A percentile compares a stretch with the other conserved stretches of the same genome.
These are phyloP conservation scores for Pseudomyrmex concolor DNA, from an alignment of 1,140 invertebrate species.

Conservation along the genomic window DNA sequence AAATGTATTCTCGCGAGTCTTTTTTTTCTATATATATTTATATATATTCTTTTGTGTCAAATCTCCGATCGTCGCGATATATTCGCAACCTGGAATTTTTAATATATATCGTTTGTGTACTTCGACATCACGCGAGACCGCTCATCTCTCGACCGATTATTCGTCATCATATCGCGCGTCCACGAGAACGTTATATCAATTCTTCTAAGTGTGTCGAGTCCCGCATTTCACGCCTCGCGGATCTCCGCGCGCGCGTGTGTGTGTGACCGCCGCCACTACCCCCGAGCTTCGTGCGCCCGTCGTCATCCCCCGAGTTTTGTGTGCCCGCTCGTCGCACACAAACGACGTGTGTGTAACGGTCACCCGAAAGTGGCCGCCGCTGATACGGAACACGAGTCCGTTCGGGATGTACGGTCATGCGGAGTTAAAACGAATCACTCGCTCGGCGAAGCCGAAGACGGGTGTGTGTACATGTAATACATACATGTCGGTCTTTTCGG, in stretches of 20 bases:
- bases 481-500: conserved; percentile 69
- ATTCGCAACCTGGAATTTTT: background rate
- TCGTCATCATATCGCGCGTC: conserved; percentile 17
- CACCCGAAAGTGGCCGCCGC: conserved; percentile 38
- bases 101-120: background rate
- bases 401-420: conserved; percentile 48
- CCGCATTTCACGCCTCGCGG: conserved; percentile 37
- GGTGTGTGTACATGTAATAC: background rate
- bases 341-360: conserved; percentile 10
- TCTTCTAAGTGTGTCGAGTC: conserved; percentile 36
- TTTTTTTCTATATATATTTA: background rate
- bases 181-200: conserved; percentile 25
- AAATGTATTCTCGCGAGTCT: background rate
- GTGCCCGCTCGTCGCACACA: conserved; percentile 38
- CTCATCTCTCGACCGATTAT: background rate
- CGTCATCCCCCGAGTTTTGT: background rate
- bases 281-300: no score
- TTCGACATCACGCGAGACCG: conserved; percentile 10
- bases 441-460: conserved; percentile 65
- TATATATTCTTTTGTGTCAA: no score
- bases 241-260: no score
- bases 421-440: conserved; percentile 67
- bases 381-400: conserved; percentile 50
- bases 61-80: background rate
- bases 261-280: no score